Conservation (phyloP, 2,888 invertebrate species). For the Boloria euphrosyne region DNA sequence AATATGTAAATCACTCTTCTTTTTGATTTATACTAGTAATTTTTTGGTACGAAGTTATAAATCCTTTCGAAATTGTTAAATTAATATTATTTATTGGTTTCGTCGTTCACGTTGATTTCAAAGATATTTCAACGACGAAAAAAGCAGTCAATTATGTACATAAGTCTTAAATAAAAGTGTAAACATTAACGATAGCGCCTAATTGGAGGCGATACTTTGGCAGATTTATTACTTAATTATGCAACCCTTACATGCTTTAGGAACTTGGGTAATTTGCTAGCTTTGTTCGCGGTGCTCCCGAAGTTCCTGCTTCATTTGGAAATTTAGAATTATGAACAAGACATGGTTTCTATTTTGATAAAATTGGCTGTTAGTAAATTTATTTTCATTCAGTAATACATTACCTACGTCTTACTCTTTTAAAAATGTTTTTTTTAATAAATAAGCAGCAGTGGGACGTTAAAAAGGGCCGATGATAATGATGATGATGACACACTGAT, state of each 20-base stretch:
- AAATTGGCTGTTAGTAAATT: constrained; percentile 18
- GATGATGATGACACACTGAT: too few species aligned
- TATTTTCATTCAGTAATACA: constrained; percentile 1
- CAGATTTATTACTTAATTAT: constrained; percentile 73
- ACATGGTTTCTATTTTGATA: constrained; percentile 31
- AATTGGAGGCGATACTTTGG: constrained; percentile 57
- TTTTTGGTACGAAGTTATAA: background rate
- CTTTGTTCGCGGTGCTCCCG: constrained; percentile 42
- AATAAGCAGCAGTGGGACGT: too few species aligned
- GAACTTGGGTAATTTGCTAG: constrained; percentile 45
- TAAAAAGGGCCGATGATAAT: too few species aligned
- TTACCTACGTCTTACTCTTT: background rate
- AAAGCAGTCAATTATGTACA: constrained; percentile 5
- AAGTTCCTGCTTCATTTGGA: constrained; percentile 39
- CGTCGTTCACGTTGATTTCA: background rate
- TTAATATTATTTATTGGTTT: constrained; percentile 5
- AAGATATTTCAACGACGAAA: background rate
- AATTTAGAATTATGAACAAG: constrained; percentile 38
- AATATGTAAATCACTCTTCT: background rate
- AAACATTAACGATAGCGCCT: constrained; percentile 57
- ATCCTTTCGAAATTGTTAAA: background rate
- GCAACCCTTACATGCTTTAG: constrained; percentile 51
- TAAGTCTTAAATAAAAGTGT: constrained; percentile 58
- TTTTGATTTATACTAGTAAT: constrained; percentile 1
- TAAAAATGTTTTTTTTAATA: too few species aligned